phyloP scores from a whole-genome alignment of 1,140 invertebrate genomes.

The Bombus pascuorum region DNA sequence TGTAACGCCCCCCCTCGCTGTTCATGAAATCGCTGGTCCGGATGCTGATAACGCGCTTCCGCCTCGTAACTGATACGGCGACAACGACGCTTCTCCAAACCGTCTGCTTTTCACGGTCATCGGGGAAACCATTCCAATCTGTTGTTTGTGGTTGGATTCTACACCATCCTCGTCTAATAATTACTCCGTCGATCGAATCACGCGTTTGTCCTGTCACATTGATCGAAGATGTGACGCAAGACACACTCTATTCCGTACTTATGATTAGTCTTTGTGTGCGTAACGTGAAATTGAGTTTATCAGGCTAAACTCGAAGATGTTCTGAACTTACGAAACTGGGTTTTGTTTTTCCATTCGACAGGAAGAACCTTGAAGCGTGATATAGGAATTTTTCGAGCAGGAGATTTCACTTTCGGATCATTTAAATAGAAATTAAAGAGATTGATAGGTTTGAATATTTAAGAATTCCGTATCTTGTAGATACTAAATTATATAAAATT shows the following conservation, averaged over 20 bases:
- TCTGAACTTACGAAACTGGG: too few species aligned
- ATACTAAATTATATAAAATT: too few species aligned
- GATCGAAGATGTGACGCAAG: neutral
- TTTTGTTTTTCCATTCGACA: too few species aligned
- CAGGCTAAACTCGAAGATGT: too few species aligned
- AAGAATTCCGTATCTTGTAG: neutral
- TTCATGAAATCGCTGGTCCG: neutral
- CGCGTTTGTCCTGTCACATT: neutral
- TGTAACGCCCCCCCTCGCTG: neutral
- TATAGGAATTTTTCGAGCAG: too few species aligned
- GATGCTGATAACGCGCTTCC: slow-evolving; percentile 18
- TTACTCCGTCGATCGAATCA: neutral
- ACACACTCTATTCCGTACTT: neutral
- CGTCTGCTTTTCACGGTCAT: neutral
- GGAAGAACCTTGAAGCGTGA: too few species aligned
- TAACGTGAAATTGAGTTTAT: neutral
- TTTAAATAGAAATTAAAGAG: too few species aligned
- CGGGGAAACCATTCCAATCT: neutral
- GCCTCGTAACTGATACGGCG: neutral
- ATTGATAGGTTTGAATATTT: neutral
- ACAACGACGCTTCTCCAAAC: neutral
- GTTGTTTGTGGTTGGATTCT: neutral
- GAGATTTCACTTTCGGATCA: too few species aligned
- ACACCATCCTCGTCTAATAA: neutral
- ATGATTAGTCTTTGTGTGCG: neutral